phyloP scores from a whole-genome alignment of 2,797 vertebrate species.

The Octomys mimax region DNA sequence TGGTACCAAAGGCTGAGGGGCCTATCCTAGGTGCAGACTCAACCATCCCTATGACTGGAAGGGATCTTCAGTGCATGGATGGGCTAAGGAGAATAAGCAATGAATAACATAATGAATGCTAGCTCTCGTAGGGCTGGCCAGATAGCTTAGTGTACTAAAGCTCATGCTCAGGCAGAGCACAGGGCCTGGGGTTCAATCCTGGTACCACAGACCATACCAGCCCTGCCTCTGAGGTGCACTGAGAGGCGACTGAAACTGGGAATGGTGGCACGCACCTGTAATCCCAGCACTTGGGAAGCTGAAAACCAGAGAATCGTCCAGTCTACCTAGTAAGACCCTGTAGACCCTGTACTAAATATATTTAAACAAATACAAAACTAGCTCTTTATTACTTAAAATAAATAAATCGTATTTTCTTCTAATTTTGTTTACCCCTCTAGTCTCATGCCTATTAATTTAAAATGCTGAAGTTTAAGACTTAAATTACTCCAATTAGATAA shows the following conservation, averaged over 20 bases:
- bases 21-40: neutral
- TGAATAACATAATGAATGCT: neutral
- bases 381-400: neutral
- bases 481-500: neutral
- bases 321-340: too few relatives aligned
- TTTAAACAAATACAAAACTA: neutral
- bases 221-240: too few relatives aligned
- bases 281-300: too few relatives aligned
- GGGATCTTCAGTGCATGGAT: neutral
- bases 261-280: too few relatives aligned
- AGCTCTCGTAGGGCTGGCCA: too few relatives aligned
- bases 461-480: neutral
- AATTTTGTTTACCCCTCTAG: neutral
- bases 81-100: neutral
- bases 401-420: neutral
- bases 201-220: too few relatives aligned
- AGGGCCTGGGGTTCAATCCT: too few relatives aligned
- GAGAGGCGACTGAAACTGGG: too few relatives aligned
- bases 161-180: too few relatives aligned
- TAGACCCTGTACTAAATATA: too few relatives aligned
- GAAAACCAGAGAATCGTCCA: too few relatives aligned
- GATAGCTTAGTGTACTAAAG: too few relatives aligned
- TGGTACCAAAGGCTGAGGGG: neutral
- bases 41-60: neutral
- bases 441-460: slow-evolving; percentile 19